A percentile compares a stretch with the other conserved stretches of the same genome.
Conservation (phyloP, 2,797 vertebrate genomes). For the Graptemys geographica region DNA sequence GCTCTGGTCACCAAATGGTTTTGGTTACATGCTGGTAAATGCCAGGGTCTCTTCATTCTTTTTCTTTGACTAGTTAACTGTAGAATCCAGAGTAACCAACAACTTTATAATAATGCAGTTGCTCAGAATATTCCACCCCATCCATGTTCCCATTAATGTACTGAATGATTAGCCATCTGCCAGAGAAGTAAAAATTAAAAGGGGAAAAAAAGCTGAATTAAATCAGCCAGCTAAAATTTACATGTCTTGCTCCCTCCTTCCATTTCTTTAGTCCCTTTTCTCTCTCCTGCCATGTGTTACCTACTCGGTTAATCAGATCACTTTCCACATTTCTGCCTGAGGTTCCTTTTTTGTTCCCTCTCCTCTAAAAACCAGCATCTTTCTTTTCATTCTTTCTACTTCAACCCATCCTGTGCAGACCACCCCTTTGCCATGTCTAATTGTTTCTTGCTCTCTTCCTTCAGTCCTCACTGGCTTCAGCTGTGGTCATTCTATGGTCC, state of each 20-base stretch:
- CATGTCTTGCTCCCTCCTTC: not conserved
- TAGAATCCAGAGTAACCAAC: not conserved
- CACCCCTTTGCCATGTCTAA: not conserved
- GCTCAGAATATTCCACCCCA: accelerated
- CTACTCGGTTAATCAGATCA: not conserved
- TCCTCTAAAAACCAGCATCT: not conserved
- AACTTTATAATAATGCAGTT: not conserved
- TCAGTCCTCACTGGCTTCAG: not conserved
- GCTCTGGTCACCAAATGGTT: not conserved
- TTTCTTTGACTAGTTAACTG: not conserved
- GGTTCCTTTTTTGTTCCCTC: not conserved
- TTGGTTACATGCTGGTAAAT: not conserved
- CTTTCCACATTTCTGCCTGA: not conserved
- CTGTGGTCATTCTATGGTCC: not conserved
- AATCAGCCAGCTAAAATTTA: not conserved
- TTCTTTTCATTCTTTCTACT: not conserved
- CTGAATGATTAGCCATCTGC: not conserved
- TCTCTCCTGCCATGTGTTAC: not conserved
- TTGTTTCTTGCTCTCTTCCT: not conserved
- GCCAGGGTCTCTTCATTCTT: not conserved
- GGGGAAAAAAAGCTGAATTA: not conserved
- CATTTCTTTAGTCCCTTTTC: not conserved
- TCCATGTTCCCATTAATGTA: not conserved
- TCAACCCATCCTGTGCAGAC: not conserved
- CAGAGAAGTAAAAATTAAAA: not conserved